Evolutionary conservation across 1,140 invertebrate genomes (phyloP).

Genomic region (Cryptotermes secundus): DNA sequence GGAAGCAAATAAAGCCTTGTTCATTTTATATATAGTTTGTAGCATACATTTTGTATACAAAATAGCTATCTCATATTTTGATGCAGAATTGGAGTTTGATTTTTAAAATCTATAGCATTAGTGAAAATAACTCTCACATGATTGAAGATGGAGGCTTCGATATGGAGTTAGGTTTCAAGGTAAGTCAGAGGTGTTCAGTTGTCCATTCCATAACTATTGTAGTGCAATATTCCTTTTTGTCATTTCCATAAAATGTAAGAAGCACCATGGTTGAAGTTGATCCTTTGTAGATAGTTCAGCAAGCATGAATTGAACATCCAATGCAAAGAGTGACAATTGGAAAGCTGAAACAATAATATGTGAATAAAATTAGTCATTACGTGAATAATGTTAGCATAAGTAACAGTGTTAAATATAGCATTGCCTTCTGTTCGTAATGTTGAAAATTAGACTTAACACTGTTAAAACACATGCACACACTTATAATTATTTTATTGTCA

Average conservation of each 20-base stretch:
- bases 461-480: too few species aligned
- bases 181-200: constrained; percentile 24
- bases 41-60: too few species aligned
- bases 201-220: background rate
- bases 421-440: background rate
- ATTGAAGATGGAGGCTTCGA: background rate
- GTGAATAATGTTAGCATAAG: background rate
- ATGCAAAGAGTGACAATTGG: background rate
- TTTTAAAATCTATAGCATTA: background rate
- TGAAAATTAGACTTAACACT: background rate
- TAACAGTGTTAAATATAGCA: background rate
- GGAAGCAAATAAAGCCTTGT: too few species aligned
- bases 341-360: background rate
- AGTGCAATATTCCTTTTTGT: background rate
- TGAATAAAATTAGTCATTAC: too few species aligned
- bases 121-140: background rate
- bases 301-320: background rate
- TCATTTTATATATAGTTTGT: too few species aligned
- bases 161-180: constrained; percentile 33
- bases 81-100: background rate
- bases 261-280: background rate
- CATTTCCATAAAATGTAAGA: background rate
- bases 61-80: too few species aligned
- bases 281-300: background rate
- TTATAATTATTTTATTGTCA: background rate